phyloP scores from a whole-genome alignment of 2,888 invertebrate species.

The Leucozona laternaria region DNA sequence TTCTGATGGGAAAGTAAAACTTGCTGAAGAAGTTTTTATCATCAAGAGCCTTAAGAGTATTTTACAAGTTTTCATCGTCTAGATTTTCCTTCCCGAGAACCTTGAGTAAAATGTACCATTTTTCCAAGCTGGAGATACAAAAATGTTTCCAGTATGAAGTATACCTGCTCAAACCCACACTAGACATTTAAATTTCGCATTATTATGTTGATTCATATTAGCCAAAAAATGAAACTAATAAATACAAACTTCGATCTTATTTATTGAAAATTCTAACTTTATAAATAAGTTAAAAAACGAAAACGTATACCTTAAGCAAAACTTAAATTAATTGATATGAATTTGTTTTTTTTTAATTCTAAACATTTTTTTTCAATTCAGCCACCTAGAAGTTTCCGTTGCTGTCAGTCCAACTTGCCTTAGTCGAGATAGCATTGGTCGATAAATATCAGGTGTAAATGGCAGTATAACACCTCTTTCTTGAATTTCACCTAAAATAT shows the following conservation, averaged over 20 bases:
- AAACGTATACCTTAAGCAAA: neutral
- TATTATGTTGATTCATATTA: too few relatives aligned
- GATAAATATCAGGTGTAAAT: constrained; percentile 95
- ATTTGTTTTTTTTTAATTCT: neutral
- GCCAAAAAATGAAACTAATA: too few relatives aligned
- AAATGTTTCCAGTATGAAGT: too few relatives aligned
- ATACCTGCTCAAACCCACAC: too few relatives aligned
- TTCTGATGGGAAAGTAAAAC: too few relatives aligned
- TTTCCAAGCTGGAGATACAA: too few relatives aligned
- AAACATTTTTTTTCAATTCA: constrained; percentile 76
- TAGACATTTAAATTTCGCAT: too few relatives aligned
- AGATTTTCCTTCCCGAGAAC: too few relatives aligned
- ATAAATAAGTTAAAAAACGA: constrained; percentile 20
- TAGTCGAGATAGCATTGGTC: constrained; percentile 94
- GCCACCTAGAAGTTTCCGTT: constrained; percentile 87
- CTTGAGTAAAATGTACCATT: too few relatives aligned
- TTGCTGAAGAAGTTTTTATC: too few relatives aligned
- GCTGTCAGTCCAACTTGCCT: constrained; percentile 92
- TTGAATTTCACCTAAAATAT: constrained; percentile 92
- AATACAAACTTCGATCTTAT: neutral
- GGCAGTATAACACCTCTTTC: constrained; percentile 96
- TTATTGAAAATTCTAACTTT: neutral
- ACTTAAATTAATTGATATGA: neutral
- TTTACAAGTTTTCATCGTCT: too few relatives aligned
- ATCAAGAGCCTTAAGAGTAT: too few relatives aligned